A percentile compares a stretch with the other conserved stretches of the same genome.
These are phyloP conservation scores for Synergus itoensis DNA, from an alignment of 2,888 invertebrate genomes.

Conservation along the genomic window DNA sequence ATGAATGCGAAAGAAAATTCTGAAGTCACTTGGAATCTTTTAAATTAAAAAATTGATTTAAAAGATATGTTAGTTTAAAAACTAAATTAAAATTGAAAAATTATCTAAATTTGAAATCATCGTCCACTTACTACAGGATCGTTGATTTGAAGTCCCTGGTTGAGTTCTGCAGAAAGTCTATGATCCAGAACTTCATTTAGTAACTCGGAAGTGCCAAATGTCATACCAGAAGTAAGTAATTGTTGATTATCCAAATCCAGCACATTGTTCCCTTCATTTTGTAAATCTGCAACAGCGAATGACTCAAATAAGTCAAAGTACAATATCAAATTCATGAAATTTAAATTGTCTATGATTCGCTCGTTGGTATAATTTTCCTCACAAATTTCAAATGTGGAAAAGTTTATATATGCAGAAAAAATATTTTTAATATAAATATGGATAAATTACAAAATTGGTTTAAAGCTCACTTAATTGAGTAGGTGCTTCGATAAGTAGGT, in stretches of 20 bases:
- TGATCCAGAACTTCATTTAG: background rate
- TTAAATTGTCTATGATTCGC: no score
- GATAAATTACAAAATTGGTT: background rate
- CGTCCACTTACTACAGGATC: background rate
- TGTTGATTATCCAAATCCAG: slow-evolving; percentile 24
- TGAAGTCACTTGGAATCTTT: no score
- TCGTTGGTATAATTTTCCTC: no score
- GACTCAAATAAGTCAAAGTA: background rate
- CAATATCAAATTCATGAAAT: no score
- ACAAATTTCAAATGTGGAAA: no score
- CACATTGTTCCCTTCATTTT: background rate
- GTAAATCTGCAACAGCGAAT: slow-evolving; percentile 2
- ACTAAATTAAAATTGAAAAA: no score
- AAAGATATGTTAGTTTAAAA: no score
- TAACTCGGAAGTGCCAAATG: slow-evolving; percentile 5
- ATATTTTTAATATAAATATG: background rate
- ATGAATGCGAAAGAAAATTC: no score
- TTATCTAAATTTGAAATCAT: no score
- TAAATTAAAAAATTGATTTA: no score
- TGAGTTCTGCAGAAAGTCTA: slow-evolving; percentile 6
- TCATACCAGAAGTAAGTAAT: background rate
- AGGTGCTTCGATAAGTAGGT: background rate
- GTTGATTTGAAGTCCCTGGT: background rate
- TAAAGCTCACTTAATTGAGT: background rate
- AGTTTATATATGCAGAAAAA: background rate